Base-by-base conservation (phyloP, 2,888 invertebrate genomes). In the Acleris laterana region DNA sequence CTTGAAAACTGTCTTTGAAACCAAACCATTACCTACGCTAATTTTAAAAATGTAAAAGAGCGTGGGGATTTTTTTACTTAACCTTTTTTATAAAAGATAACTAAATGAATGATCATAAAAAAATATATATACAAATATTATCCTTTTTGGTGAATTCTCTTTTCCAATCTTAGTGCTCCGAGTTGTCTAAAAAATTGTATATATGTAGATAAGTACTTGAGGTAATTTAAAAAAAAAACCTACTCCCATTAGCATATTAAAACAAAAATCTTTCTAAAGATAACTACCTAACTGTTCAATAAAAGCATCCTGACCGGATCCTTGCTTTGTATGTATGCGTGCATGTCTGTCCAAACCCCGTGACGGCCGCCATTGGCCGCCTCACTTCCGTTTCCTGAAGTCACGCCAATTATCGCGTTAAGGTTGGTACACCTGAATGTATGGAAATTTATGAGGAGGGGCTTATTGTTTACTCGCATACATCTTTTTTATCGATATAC, bases 341-440 rank as follows among this genome's bases (percentile, higher is more conserved):
- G 76, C 79, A 78, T 78, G 82, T 72, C 74, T 38, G 60, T 62
- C 80, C 76, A 77, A 76, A 71, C 71, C 51, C 83, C 88, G 83
- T 90, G 88, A 88, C 89, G 84, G 74, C 70, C 72, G 74, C 82
- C 78, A 88, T 88, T 89, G 89, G 87, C 71, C 76, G 73, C 73
- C 72, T 56, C 70, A 81, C 85, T 86, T 91, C 91, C 91, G 90
- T 85, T 90, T 90, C 89, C 89, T 85, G 83, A 87, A 86, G 85
- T 83, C 80, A 84, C 78, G 78, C 70, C 79, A 81, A 83, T 84
- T 83, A 75, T 72, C 73, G 75, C 81, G 79, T 77, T 80, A 84
- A 85, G 82, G 82, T 82, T 82, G 77, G 78, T 80, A 80, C 84
- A 86, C 85, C 83, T 85, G 84, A 58, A 50, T 58, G 51, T 48